Evolutionary conservation across 2,113 vertebrate genomes (phyloP).

Genomic region (Peromyscus polionotus): DNA sequence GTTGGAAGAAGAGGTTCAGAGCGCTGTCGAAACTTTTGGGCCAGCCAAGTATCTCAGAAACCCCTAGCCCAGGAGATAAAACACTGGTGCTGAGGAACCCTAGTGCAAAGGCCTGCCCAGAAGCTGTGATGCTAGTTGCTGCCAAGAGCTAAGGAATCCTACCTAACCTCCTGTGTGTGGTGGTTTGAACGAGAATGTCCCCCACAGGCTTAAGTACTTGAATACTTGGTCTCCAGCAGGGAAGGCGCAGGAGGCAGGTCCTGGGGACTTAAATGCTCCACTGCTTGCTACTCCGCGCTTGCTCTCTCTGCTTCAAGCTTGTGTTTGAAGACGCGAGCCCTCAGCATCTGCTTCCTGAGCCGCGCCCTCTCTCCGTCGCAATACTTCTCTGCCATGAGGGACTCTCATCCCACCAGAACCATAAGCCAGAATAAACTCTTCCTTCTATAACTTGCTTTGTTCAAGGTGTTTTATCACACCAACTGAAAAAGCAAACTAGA

Average conservation of each 20-base stretch:
- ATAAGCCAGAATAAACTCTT: not conserved
- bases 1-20: not conserved
- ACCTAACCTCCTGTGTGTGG: not conserved
- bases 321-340: not conserved
- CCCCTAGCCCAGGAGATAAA: not conserved
- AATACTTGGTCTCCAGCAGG: not conserved
- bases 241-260: not conserved
- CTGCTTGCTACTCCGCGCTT: not conserved
- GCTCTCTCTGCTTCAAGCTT: not conserved
- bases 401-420: not conserved
- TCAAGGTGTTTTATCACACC: not conserved
- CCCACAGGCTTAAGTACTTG: not conserved
- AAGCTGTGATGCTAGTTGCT: not conserved
- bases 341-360: not conserved
- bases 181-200: not conserved
- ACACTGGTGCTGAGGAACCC: not conserved
- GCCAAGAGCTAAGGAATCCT: not conserved
- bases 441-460: not conserved
- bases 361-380: not conserved
- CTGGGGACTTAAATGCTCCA: not conserved
- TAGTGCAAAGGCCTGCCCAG: not conserved
- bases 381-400: not conserved
- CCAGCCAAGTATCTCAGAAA: not conserved
- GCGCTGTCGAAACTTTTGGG: not conserved
- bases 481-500: not conserved